Evolutionary conservation across 1,140 invertebrate genomes (phyloP), one percentile per base, ranked within the genome.

Genomic region (Matsumurasca onukii): DNA sequence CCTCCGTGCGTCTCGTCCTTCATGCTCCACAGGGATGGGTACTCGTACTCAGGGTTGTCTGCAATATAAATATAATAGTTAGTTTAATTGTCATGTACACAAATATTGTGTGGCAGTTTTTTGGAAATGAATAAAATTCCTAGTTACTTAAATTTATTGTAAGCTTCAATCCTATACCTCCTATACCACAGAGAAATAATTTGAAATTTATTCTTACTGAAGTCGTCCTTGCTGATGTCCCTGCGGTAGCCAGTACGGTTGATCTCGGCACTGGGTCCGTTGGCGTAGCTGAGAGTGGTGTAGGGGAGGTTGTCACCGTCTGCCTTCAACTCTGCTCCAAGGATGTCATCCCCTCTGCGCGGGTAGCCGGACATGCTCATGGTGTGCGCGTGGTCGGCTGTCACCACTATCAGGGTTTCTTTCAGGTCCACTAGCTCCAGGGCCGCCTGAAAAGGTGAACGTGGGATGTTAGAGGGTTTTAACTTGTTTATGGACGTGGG

Each of bases 371-470:
- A 83, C 27, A 86, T 79, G 1, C 80, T 82, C 80, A 90, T 84
- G 0, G 85, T 85, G 73, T 90, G 88, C 0, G 85, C 82, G 73
- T 89, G 89, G 76, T 90, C 89, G 9, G 87, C 81, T 5, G 85
- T 89, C 9, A 89, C 87, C 9, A 89, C 81, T 30, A 89, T 49
- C 24, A 68, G 34, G 29, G 67, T 68, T 9, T 68, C 67, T 20
- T 49, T 31, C 31, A 63, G 57, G 31, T 45, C 34, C 57, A 49
- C 48, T 25, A 69, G 17, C 20, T 66, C 48, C 20, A 66, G 34
- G 1, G 64, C 68, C 30, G 22, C 52, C 68, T 69, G 51, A 3
- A 39, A 5, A 39, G 34, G n/a, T n/a, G n/a, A n/a, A n/a, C n/a
- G n/a, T n/a, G n/a, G n/a, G n/a, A n/a, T n/a, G n/a, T n/a, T n/a